Evolutionary conservation across 2,113 vertebrate genomes (phyloP).

Genomic region (Tretioscincus oriximinensis): DNA sequence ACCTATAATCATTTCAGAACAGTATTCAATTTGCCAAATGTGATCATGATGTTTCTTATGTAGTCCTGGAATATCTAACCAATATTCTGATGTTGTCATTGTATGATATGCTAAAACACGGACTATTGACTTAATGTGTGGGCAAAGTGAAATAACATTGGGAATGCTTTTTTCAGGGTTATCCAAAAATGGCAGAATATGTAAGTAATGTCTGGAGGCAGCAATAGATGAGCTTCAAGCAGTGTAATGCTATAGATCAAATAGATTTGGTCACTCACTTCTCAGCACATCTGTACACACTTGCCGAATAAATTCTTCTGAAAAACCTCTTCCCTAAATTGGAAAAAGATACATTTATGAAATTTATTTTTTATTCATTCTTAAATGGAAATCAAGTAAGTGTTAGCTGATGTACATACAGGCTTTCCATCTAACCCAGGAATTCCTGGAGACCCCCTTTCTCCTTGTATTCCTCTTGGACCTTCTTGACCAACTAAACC

Average conservation of each 20-base stretch:
- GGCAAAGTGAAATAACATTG: too few relatives aligned
- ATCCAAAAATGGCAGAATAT: too few relatives aligned
- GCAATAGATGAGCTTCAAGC: not conserved
- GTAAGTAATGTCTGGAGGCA: too few relatives aligned
- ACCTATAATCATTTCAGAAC: too few relatives aligned
- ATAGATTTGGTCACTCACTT: constrained; percentile 76
- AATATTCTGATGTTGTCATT: too few relatives aligned
- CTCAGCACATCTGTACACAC: constrained; percentile 91
- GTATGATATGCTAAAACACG: too few relatives aligned
- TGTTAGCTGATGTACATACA: constrained; percentile 73
- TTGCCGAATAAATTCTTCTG: constrained; percentile 89
- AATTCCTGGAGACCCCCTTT: constrained; percentile 77
- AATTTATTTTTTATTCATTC: not conserved
- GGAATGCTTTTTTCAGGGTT: too few relatives aligned
- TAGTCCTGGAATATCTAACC: too few relatives aligned
- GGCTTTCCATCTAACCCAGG: constrained; percentile 87
- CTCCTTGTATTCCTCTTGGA: constrained; percentile 78
- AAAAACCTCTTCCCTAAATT: constrained; percentile 82
- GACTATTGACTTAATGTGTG: too few relatives aligned
- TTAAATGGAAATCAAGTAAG: constrained; percentile 14
- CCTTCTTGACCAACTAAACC: constrained; percentile 82
- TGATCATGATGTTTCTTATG: too few relatives aligned
- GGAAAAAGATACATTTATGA: constrained; percentile 55
- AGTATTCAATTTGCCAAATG: too few relatives aligned
- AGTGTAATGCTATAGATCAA: not conserved